Evolutionary conservation across 2,797 vertebrate genomes (phyloP), one percentile per base, ranked within the genome.

Genomic region (Ispidina lecontei): DNA sequence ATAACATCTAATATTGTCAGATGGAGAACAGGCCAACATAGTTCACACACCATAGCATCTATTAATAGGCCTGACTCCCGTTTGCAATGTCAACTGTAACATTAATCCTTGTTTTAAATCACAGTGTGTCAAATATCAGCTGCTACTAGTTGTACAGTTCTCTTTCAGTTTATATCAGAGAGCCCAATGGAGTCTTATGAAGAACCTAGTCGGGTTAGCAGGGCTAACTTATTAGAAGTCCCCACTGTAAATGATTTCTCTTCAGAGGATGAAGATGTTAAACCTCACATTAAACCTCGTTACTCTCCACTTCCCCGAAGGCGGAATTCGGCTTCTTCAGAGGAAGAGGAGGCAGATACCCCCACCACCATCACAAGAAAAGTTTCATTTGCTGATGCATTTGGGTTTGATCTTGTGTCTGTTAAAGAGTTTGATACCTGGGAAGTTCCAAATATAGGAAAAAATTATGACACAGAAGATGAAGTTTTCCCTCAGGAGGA

Each of bases 321-420:
- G 75, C 93, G 97, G 75, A 98, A 95, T 90, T 98, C 98, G 47
- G 98, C 98, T 12, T 98, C 98, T 69, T 98, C 98, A 7, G 98
- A 98, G 62, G 98, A 99, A 70, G 96, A 96, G 1, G 99, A 98
- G 65, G 63, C 97, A 35, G 98, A 98, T 51, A 79, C 93, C 18
- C 94, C 97, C 68, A 84, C 87, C 85, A 98, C 93, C 29, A 87
- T 96, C 13, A 78, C 97, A 63, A 98, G 99, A 94, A 99, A 98
- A 96, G 99, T 99, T 96, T 99, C 99, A 2, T 99, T 99, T 78
- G 99, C 99, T 7, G 99, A 99, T 89, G 98, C 98, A 4, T 99
- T 99, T 89, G 99, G 99, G 78, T 97, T 99, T 86, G 97, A 99
- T 96, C 97, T 99, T 86, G 99, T 99, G 59, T 99, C 98, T 12